These are phyloP conservation scores for Pomatorhinus ruficollis DNA, from an alignment of 2,113 vertebrate species.

Conservation along the genomic window DNA sequence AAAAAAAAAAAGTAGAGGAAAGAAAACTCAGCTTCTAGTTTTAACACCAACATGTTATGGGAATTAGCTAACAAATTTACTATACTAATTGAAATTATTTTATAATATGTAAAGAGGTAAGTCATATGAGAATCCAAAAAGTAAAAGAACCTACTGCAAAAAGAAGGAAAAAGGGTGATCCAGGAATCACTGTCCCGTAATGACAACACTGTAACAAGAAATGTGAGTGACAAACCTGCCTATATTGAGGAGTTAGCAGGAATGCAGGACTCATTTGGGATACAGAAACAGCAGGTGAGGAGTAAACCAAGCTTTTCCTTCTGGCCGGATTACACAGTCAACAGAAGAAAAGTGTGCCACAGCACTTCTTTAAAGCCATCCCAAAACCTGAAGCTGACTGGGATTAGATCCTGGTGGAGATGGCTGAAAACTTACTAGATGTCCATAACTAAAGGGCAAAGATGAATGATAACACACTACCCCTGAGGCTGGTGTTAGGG, in stretches of 20 bases:
- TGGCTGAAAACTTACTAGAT: not conserved
- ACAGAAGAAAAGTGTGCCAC: not conserved
- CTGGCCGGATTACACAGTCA: not conserved
- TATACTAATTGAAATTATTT: conserved; percentile 3
- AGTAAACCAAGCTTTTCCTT: not conserved
- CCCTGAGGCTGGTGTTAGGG: not conserved
- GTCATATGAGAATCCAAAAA: not conserved
- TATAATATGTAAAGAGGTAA: not conserved
- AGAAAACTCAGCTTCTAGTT: not conserved
- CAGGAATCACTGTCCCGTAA: not conserved
- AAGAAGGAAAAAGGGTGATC: not conserved
- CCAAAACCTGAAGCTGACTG: not conserved
- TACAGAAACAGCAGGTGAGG: not conserved
- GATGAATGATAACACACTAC: not conserved
- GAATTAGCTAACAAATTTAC: conserved; percentile 30
- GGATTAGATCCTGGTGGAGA: not conserved
- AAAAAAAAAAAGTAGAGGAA: not conserved
- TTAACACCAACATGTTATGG: not conserved
- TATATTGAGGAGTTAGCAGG: accelerated
- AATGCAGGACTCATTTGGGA: not conserved
- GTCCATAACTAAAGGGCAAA: conserved; percentile 36
- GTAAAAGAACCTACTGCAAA: not conserved
- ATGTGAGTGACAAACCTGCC: not conserved
- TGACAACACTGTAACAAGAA: not conserved
- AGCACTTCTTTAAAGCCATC: not conserved